phyloP scores from a whole-genome alignment of 2,888 invertebrate genomes.

The Netelia fuscicornis region DNA sequence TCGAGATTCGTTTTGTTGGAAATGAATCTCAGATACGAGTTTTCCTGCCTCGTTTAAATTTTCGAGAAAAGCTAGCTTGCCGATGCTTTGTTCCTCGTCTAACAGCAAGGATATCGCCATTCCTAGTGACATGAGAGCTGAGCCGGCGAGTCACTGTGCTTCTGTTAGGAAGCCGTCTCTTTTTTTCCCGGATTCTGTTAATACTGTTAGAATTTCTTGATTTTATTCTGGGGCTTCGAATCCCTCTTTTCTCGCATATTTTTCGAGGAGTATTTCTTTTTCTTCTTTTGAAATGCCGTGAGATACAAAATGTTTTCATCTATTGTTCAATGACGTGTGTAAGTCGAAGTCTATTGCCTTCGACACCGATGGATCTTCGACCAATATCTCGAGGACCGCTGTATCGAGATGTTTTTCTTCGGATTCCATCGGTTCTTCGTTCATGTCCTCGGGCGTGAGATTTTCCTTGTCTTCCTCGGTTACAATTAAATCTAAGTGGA shows the following conservation, averaged over 20 bases:
- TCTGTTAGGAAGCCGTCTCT: slow-evolving; percentile 13
- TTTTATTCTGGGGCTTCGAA: slow-evolving; percentile 48
- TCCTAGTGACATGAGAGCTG: slow-evolving; percentile 1
- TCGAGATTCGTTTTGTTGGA: slow-evolving; percentile 18
- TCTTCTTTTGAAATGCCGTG: slow-evolving; percentile 7
- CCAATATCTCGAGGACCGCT: slow-evolving; percentile 42
- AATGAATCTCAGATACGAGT: too few species aligned
- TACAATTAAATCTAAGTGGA: slow-evolving; percentile 20
- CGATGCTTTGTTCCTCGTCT: too few species aligned
- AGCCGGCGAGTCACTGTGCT: background rate
- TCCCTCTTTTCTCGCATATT: slow-evolving; percentile 21
- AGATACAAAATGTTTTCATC: slow-evolving; percentile 38
- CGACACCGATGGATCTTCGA: slow-evolving; percentile 38
- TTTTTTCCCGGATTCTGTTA: slow-evolving; percentile 10
- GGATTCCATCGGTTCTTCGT: background rate
- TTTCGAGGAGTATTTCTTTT: slow-evolving; percentile 23
- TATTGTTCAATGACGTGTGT: slow-evolving; percentile 15
- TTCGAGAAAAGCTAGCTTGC: too few species aligned
- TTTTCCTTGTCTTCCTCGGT: slow-evolving; percentile 12
- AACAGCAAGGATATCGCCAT: slow-evolving; percentile 11
- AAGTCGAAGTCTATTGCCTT: slow-evolving; percentile 24
- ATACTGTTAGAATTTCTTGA: slow-evolving; percentile 5
- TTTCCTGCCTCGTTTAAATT: too few species aligned
- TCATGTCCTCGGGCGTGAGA: background rate
- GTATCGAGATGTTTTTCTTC: background rate